These are phyloP conservation scores for Leptinotarsa haldemani DNA, from an alignment of 2,888 invertebrate genomes.

Conservation along the genomic window DNA sequence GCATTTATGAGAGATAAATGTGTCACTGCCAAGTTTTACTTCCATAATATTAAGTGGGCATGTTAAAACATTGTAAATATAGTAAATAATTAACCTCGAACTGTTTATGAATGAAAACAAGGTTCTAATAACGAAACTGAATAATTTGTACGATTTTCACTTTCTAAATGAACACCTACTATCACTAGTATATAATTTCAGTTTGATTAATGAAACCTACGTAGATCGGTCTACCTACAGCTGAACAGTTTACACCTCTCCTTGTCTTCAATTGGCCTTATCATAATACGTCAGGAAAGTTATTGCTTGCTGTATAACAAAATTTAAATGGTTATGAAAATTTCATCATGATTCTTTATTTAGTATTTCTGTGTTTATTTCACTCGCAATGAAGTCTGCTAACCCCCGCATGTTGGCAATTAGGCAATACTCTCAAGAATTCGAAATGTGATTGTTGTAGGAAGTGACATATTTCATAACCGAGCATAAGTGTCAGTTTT, in stretches of 20 bases:
- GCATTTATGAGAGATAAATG: background rate
- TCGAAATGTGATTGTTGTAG: background rate
- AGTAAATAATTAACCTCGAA: constrained; percentile 12
- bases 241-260: background rate
- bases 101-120: constrained; percentile 11
- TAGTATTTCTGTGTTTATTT: background rate
- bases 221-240: constrained; percentile 5
- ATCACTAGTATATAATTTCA: background rate
- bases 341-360: constrained; percentile 3
- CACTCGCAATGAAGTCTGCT: background rate
- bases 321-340: background rate
- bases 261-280: background rate
- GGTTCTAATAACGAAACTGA: constrained; percentile 9
- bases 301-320: background rate
- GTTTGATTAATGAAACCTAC: constrained; percentile 13
- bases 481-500: background rate
- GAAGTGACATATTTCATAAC: background rate
- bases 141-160: constrained; percentile 11
- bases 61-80: constrained; percentile 4
- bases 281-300: background rate
- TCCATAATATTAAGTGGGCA: background rate
- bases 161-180: constrained; percentile 19
- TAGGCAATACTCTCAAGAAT: constrained; percentile 1
- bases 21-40: background rate
- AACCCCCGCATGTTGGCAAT: constrained; percentile 10